phyloP scores from a whole-genome alignment of 2,113 vertebrate genomes.

The Gambusia affinis region DNA sequence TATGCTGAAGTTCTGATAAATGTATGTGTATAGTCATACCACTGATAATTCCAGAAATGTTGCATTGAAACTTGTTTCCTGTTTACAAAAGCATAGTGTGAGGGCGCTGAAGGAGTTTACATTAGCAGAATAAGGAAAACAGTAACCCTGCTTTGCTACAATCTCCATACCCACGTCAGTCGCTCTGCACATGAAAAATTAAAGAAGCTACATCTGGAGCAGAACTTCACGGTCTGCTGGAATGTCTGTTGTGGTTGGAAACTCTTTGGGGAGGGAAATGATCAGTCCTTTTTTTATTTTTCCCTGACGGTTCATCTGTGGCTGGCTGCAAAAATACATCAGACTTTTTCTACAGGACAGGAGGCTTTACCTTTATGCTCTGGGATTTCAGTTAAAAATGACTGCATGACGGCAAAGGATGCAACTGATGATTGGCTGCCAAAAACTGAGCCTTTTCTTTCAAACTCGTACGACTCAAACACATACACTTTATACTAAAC shows the following conservation, averaged over 20 bases:
- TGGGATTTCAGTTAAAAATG: slow-evolving; percentile 6
- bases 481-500: too few relatives aligned
- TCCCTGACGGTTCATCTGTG: slow-evolving; percentile 12
- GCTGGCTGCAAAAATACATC: slow-evolving; percentile 18
- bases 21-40: not conserved
- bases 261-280: slow-evolving; percentile 34
- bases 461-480: too few relatives aligned
- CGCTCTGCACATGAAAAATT: slow-evolving; percentile 16
- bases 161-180: slow-evolving; percentile 11
- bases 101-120: slow-evolving; percentile 47
- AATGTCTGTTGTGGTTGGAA: slow-evolving; percentile 59
- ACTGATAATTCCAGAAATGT: not conserved
- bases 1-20: not conserved
- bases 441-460: not conserved
- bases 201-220: slow-evolving; percentile 59
- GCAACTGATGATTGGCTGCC: not conserved
- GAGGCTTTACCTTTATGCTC: not conserved
- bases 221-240: slow-evolving; percentile 41
- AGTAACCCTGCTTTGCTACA: slow-evolving; percentile 9
- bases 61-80: slow-evolving; percentile 53
- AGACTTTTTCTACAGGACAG: slow-evolving; percentile 19
- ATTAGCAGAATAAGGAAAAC: slow-evolving; percentile 26
- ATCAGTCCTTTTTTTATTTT: slow-evolving; percentile 25
- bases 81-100: slow-evolving; percentile 65
- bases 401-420: not conserved